phyloP scores from a whole-genome alignment of 2,113 vertebrate genomes.

The Columba livia region DNA sequence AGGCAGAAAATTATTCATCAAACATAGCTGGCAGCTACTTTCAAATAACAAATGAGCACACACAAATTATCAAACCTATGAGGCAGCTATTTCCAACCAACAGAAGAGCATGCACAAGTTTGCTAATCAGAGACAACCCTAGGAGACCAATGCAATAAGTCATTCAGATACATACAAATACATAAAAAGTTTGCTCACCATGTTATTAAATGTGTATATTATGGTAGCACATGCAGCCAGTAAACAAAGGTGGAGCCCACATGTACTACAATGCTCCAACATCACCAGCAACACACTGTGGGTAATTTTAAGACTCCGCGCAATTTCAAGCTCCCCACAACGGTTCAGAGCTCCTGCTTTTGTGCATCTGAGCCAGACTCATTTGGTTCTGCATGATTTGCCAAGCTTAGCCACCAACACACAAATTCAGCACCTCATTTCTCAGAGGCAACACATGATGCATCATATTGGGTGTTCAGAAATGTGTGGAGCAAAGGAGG shows the following conservation, averaged over 20 bases:
- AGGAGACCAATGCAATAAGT: background rate
- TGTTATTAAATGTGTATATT: background rate
- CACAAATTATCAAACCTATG: background rate
- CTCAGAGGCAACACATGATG: background rate
- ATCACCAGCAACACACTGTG: background rate
- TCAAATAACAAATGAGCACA: background rate
- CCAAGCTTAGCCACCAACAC: background rate
- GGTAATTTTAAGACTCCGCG: background rate
- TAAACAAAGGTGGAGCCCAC: background rate
- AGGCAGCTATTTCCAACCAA: background rate
- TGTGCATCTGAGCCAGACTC: background rate
- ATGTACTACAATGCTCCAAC: background rate
- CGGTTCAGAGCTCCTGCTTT: background rate
- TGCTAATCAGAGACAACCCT: background rate
- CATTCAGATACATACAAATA: background rate
- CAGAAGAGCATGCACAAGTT: background rate
- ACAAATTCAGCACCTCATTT: background rate
- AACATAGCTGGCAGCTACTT: background rate
- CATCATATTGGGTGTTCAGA: background rate
- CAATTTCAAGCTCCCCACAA: background rate
- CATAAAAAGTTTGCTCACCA: background rate
- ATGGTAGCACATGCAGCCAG: rapidly evolving
- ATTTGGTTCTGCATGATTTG: background rate
- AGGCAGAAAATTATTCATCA: background rate
- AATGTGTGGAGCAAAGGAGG: background rate